Conservation (phyloP, 2,113 vertebrate genomes). For the Fukomys damarensis region DNA sequence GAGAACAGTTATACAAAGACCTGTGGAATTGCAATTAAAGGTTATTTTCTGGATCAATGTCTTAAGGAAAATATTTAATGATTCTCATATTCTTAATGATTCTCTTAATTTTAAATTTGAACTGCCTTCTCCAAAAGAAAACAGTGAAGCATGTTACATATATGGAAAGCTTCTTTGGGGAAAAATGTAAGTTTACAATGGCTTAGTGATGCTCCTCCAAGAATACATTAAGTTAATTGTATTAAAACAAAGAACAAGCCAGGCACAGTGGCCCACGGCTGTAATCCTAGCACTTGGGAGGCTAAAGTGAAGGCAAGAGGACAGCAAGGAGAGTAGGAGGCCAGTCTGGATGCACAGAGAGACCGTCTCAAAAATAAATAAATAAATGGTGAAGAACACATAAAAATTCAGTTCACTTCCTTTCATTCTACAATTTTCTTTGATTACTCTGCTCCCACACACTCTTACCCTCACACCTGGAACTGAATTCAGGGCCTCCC, state of each 20-base stretch:
- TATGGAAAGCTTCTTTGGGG: background rate
- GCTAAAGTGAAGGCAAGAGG: background rate
- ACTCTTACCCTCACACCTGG: too few species aligned
- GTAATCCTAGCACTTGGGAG: background rate
- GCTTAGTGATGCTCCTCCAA: background rate
- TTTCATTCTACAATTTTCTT: too few species aligned
- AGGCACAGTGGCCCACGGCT: background rate
- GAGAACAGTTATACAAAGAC: background rate
- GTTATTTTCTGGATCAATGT: background rate
- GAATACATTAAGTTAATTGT: slow-evolving; percentile 19
- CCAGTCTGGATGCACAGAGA: too few species aligned
- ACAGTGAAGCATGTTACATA: background rate
- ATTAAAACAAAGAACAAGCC: slow-evolving; percentile 13
- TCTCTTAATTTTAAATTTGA: slow-evolving; percentile 20
- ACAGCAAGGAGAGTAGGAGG: too few species aligned
- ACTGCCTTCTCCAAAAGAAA: background rate
- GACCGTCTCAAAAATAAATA: too few species aligned
- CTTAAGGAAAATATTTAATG: background rate
- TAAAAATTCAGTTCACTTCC: too few species aligned
- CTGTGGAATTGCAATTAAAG: background rate
- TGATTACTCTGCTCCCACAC: too few species aligned
- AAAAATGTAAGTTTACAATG: slow-evolving; percentile 10
- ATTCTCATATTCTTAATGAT: background rate
- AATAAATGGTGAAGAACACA: too few species aligned
- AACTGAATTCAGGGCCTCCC: too few species aligned